Base-by-base conservation (phyloP, 2,797 vertebrate genomes). In the Lindbergichthys nudifrons region DNA sequence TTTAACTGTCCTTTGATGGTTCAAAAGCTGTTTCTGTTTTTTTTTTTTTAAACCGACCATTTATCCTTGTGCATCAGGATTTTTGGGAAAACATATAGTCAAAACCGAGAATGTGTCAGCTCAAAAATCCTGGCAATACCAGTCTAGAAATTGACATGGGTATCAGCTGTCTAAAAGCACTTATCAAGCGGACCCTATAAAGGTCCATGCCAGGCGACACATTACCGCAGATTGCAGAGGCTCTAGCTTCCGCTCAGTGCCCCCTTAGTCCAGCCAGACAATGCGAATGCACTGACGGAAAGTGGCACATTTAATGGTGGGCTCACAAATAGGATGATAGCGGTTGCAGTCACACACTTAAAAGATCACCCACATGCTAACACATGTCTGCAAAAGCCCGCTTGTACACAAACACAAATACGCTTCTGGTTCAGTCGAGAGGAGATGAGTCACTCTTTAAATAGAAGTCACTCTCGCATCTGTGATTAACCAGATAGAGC, bases 401-500 rank as follows among this genome's bases (percentile, higher is more conserved):
- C 56, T 62, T 48, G 19, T 61, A 71, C 59, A 43, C 61, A 69
- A 46, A 23, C 74, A 59, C 52, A 84, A 65, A 78, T 73, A 58
- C 42, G 14, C 4, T 18, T 77, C 12, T 45, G 50, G 58, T 73
- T 73, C 14, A 62, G 56, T 14, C 13, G 58, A 62, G 65, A 65
- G 42, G 65, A 61, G 73, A 80, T 82, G 81, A 82, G 70, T 87
- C 74, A 81, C 18, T 74, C 48, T 66, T 59, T 85, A 65, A 79
- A 78, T 36, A 54, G 50, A 63, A 58, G 77, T 84, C 10, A 30
- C 57, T 81, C 57, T 80, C 46, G 46, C 50, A 61, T 39, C 30
- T 3, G 10, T 0, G 30, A 56, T 65, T 57, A 69, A 59, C 59
- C 32, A 36, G 32, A 36, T 36, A 70, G 39, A 65, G 43, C 10